A percentile compares a stretch with the other conserved stretches of the same genome.
Evolutionary conservation across 2,113 vertebrate genomes (phyloP).

Genomic region (Hippopotamus amphibius): DNA sequence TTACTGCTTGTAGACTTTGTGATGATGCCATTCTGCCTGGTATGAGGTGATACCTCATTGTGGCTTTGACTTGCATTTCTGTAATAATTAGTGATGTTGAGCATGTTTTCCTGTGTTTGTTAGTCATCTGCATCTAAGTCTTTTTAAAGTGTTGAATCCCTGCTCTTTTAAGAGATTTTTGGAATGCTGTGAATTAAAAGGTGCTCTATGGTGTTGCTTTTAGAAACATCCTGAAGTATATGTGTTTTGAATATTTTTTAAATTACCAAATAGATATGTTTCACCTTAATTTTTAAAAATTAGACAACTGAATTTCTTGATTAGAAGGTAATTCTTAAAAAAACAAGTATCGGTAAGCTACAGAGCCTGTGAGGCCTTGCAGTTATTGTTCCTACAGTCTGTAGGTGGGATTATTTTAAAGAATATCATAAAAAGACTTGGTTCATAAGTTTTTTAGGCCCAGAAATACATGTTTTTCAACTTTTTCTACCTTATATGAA

Average conservation of each 20-base stretch:
- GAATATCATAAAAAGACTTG: neutral
- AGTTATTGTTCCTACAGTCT: neutral
- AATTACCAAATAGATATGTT: slow-evolving; percentile 26
- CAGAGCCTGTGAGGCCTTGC: neutral
- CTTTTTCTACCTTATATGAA: neutral
- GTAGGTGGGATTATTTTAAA: slow-evolving; percentile 6
- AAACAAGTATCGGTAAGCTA: neutral
- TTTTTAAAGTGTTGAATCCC: neutral
- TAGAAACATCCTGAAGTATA: neutral
- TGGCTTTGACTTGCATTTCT: too few relatives aligned
- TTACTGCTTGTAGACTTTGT: too few relatives aligned
- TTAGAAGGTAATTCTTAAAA: neutral
- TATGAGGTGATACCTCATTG: too few relatives aligned
- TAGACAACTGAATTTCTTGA: neutral
- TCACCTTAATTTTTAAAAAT: neutral
- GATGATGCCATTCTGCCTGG: too few relatives aligned
- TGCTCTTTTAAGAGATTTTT: neutral
- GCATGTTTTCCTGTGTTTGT: too few relatives aligned
- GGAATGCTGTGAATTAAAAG: slow-evolving; percentile 49
- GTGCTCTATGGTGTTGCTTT: slow-evolving; percentile 29
- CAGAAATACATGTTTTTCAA: neutral
- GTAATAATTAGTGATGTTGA: too few relatives aligned
- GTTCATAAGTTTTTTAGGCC: neutral
- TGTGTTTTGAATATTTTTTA: slow-evolving; percentile 38
- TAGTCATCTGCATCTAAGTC: neutral